These are phyloP conservation scores for Campoplex nolae DNA, from an alignment of 2,888 invertebrate species.

Conservation along the genomic window DNA sequence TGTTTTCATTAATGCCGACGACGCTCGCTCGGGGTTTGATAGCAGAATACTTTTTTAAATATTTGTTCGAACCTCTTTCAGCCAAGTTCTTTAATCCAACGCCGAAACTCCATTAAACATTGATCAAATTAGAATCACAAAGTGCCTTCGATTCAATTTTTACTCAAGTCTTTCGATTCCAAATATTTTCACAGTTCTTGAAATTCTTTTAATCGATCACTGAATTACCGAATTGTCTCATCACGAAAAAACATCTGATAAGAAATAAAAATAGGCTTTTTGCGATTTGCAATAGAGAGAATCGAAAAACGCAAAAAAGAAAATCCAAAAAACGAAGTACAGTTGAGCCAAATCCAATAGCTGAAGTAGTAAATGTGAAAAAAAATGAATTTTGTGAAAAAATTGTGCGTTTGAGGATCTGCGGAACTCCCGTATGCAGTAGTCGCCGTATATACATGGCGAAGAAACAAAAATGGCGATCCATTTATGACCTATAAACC, in stretches of 20 bases:
- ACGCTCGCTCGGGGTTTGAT: background rate
- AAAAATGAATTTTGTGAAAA: background rate
- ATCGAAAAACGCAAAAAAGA: too few species aligned
- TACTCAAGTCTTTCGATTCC: background rate
- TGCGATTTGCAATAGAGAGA: too few species aligned
- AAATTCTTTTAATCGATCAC: background rate
- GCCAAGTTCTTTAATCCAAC: background rate
- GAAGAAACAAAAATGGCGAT: slow-evolving; percentile 60
- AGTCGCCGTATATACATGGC: slow-evolving; percentile 12
- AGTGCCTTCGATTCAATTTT: background rate
- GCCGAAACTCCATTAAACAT: too few species aligned
- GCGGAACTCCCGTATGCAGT: background rate
- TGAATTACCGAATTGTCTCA: background rate
- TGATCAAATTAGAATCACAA: too few species aligned
- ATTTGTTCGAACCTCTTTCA: background rate
- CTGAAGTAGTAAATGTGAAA: background rate
- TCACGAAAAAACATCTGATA: too few species aligned
- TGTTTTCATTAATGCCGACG: slow-evolving; percentile 25
- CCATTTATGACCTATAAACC: slow-evolving; percentile 76
- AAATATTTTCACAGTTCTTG: background rate
- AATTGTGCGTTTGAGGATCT: background rate
- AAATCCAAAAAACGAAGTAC: too few species aligned
- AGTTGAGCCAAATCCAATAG: background rate
- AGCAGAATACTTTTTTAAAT: background rate
- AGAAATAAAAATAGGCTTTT: too few species aligned